Conservation (phyloP, 2,113 vertebrate genomes). For the Tetrax tetrax region DNA sequence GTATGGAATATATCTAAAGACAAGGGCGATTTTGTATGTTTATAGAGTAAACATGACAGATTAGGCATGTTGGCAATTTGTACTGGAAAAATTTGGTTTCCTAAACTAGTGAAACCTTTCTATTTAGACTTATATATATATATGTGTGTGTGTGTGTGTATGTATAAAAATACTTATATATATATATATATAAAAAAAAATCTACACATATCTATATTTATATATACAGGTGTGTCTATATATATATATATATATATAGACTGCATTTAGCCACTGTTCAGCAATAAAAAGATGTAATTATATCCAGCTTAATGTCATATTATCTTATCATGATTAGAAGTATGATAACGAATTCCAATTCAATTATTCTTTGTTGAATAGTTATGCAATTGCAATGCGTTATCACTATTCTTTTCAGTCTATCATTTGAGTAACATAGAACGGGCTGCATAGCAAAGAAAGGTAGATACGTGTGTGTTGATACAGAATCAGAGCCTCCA, state of each 20-base stretch:
- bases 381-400: background rate
- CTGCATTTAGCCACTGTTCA: background rate
- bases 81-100: background rate
- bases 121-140: background rate
- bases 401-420: background rate
- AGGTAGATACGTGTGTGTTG: background rate
- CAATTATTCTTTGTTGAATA: background rate
- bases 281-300: background rate
- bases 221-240: no score
- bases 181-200: no score
- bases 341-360: background rate
- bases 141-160: rapidly evolving
- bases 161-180: background rate
- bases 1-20: background rate
- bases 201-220: no score
- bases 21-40: background rate
- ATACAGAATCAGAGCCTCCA: background rate
- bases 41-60: background rate
- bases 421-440: background rate
- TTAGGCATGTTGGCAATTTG: background rate
- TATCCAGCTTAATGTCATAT: background rate
- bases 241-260: background rate
- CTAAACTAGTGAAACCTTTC: background rate
- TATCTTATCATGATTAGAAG: background rate
- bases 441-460: background rate